These are phyloP conservation scores for Gallinago nigripennis DNA, from an alignment of 2,797 vertebrate species.

Conservation along the genomic window DNA sequence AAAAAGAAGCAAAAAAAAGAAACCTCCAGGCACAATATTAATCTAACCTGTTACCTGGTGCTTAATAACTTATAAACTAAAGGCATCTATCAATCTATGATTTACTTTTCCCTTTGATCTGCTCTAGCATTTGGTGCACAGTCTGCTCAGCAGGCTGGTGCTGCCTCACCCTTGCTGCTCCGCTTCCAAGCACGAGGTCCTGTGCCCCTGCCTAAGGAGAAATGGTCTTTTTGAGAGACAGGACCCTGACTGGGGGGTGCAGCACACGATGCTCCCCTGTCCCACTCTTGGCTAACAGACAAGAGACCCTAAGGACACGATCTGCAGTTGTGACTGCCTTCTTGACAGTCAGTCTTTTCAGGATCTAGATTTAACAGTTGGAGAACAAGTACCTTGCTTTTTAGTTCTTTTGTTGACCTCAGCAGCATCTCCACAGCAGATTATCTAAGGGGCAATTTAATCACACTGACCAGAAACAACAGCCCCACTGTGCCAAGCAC, in stretches of 20 bases:
- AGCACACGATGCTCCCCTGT: not conserved
- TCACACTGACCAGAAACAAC: not conserved
- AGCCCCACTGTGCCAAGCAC: not conserved
- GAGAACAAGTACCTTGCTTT: not conserved
- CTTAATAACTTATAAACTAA: constrained; percentile 70
- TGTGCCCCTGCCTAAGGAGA: not conserved
- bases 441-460: not conserved
- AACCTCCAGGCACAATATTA: constrained; percentile 79
- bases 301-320: not conserved
- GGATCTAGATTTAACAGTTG: not conserved
- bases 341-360: not conserved
- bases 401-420: not conserved
- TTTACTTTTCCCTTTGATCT: constrained; percentile 50
- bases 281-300: not conserved
- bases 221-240: not conserved
- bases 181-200: not conserved
- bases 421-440: not conserved
- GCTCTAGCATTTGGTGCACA: not conserved
- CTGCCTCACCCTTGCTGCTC: not conserved
- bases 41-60: constrained; percentile 80
- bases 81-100: constrained; percentile 60
- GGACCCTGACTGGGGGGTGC: not conserved
- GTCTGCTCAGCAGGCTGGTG: not conserved
- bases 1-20: constrained; percentile 58
- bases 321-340: not conserved